Percentiles rank a stretch among this genome's conserved stretches.
phyloP scores from a whole-genome alignment of 1,140 invertebrate genomes.

The Drosophila subpulchrella region DNA sequence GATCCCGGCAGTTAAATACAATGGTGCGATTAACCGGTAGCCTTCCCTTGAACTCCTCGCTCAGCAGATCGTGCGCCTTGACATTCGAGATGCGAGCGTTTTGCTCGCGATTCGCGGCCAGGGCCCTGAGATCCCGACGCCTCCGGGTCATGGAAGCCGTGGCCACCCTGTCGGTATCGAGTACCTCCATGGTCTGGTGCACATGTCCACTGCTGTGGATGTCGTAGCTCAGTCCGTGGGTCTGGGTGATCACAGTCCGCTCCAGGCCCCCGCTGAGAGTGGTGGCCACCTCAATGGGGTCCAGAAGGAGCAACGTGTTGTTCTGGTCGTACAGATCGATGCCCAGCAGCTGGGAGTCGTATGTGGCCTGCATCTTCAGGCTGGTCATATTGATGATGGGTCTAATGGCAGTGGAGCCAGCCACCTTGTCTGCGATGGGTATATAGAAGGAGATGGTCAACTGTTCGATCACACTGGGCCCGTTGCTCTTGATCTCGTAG shows the following conservation, averaged over 20 bases:
- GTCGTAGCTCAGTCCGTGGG: slow-evolving; percentile 51
- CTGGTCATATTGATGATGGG: slow-evolving; percentile 71
- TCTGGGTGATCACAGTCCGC: slow-evolving; percentile 47
- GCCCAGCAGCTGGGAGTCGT: slow-evolving; percentile 64
- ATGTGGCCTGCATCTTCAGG: slow-evolving; percentile 71
- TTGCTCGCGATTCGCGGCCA: slow-evolving; percentile 75
- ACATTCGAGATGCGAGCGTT: slow-evolving; percentile 73
- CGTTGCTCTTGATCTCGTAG: slow-evolving; percentile 80
- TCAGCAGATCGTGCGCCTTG: slow-evolving; percentile 70
- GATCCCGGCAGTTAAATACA: slow-evolving; percentile 80
- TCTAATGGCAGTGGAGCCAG: slow-evolving; percentile 52
- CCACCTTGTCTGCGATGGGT: slow-evolving; percentile 73
- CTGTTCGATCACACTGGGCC: slow-evolving; percentile 72
- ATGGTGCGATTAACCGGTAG: slow-evolving; percentile 82
- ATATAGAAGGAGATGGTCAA: slow-evolving; percentile 73
- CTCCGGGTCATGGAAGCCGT: slow-evolving; percentile 63
- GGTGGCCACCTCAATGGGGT: slow-evolving; percentile 56
- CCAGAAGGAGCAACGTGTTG: slow-evolving; percentile 65
- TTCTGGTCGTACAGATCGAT: slow-evolving; percentile 72
- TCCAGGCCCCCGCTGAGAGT: slow-evolving; percentile 15
- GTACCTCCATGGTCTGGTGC: slow-evolving; percentile 38
- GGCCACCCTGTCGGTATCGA: slow-evolving; percentile 52
- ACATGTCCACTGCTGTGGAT: slow-evolving; percentile 56
- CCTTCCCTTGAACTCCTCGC: slow-evolving; percentile 73
- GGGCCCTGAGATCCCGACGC: slow-evolving; percentile 56